Evolutionary conservation across 1,140 invertebrate genomes (phyloP).

Genomic region (Episyrphus balteatus): DNA sequence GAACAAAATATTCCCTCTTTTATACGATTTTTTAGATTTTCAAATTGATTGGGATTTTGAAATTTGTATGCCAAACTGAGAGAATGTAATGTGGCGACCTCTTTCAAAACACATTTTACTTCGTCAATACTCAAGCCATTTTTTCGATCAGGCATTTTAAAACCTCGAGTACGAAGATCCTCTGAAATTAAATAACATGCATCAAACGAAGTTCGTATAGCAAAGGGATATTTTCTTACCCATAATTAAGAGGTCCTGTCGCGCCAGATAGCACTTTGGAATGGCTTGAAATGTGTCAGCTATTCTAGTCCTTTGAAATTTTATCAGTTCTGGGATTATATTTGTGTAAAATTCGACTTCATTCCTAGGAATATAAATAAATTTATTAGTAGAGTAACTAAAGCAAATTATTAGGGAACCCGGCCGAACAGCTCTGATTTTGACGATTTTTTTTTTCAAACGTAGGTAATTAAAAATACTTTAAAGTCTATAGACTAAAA

Average conservation of each 20-base stretch:
- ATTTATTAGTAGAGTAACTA: too few species aligned
- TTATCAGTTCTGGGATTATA: slow-evolving; percentile 50
- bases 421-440: too few species aligned
- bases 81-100: slow-evolving; percentile 54
- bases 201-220: neutral
- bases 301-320: slow-evolving; percentile 42
- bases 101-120: slow-evolving; percentile 46
- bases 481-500: too few species aligned
- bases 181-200: slow-evolving; percentile 15
- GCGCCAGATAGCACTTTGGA: slow-evolving; percentile 52
- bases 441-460: too few species aligned
- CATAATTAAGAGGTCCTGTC: slow-evolving; percentile 50
- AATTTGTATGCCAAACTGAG: slow-evolving; percentile 52
- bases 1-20: slow-evolving; percentile 49
- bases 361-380: slow-evolving; percentile 38
- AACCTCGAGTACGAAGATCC: slow-evolving; percentile 44
- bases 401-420: too few species aligned
- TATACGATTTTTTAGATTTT: slow-evolving; percentile 41
- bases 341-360: slow-evolving; percentile 59
- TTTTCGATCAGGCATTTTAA: slow-evolving; percentile 54
- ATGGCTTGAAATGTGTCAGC: slow-evolving; percentile 46
- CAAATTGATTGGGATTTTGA: slow-evolving; percentile 49
- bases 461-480: too few species aligned
- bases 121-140: slow-evolving; percentile 49
- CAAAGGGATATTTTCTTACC: slow-evolving; percentile 45